These are phyloP conservation scores for Takifugu flavidus DNA, from an alignment of 2,113 vertebrate genomes.

Conservation along the genomic window DNA sequence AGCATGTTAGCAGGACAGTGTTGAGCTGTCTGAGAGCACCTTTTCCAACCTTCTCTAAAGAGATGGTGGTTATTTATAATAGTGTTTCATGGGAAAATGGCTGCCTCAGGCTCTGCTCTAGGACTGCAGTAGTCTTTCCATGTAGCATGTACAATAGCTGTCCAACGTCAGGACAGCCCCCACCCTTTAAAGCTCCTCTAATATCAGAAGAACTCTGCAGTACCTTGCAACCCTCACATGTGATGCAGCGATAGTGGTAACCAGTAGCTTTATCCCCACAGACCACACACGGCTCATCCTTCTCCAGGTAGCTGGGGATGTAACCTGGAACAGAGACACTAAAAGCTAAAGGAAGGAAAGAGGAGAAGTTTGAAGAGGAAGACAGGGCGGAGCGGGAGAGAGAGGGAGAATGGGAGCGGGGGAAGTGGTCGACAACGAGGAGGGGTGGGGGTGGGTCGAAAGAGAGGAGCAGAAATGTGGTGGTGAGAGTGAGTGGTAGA, in stretches of 20 bases:
- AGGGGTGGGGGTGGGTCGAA: not conserved
- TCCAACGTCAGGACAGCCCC: not conserved
- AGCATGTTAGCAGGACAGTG: too few relatives aligned
- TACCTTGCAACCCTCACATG: constrained; percentile 96
- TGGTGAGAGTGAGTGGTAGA: not conserved
- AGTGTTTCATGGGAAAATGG: too few relatives aligned
- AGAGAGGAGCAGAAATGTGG: not conserved
- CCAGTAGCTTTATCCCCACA: constrained; percentile 93
- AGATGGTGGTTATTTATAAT: too few relatives aligned
- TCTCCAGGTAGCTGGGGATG: constrained; percentile 97
- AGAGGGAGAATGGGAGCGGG: not conserved
- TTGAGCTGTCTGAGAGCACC: too few relatives aligned
- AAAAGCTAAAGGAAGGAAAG: constrained; percentile 46
- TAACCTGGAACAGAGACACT: constrained; percentile 81
- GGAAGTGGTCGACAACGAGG: not conserved
- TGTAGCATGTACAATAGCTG: not conserved
- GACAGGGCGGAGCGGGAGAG: constrained; percentile 26
- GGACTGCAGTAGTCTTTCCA: too few relatives aligned
- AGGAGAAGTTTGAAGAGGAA: constrained; percentile 28
- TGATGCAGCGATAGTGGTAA: constrained; percentile 97
- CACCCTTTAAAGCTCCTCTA: not conserved
- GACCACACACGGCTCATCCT: constrained; percentile 94
- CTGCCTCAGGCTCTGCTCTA: too few relatives aligned
- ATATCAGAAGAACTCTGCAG: not conserved
- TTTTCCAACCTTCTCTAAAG: too few relatives aligned